Conservation (phyloP, 1,140 invertebrate genomes). For the Nilaparvata lugens region DNA sequence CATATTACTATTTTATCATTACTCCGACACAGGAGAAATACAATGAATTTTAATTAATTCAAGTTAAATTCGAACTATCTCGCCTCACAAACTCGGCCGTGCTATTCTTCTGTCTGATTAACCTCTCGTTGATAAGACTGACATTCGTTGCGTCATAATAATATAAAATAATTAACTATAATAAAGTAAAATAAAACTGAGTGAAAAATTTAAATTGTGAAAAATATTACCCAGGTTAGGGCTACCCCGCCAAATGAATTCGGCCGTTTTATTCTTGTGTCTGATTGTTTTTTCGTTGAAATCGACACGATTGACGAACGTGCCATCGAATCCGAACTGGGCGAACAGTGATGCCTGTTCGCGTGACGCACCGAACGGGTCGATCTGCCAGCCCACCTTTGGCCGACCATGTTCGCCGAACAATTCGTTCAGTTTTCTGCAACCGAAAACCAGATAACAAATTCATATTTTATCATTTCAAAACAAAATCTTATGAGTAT, state of each 20-base stretch:
- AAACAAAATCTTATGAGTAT: too few relatives aligned
- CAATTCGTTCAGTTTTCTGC: constrained; percentile 46
- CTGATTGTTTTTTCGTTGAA: constrained; percentile 59
- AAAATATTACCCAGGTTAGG: background rate
- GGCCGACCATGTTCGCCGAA: constrained; percentile 56
- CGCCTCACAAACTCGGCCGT: too few relatives aligned
- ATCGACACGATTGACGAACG: constrained; percentile 66
- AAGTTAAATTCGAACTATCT: too few relatives aligned
- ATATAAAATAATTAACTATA: too few relatives aligned
- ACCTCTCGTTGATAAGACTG: too few relatives aligned
- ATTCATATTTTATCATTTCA: too few relatives aligned
- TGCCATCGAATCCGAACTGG: constrained; percentile 59
- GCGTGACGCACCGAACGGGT: constrained; percentile 63
- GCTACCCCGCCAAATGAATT: constrained; percentile 67
- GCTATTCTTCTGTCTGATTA: too few relatives aligned
- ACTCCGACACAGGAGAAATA: too few relatives aligned
- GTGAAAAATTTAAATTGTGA: constrained; percentile 31
- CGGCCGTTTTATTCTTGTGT: constrained; percentile 52
- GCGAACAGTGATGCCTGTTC: constrained; percentile 61
- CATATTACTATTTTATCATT: too few relatives aligned
- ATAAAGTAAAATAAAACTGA: too few relatives aligned
- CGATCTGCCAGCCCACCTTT: constrained; percentile 63
- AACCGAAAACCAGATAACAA: background rate
- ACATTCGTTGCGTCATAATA: too few relatives aligned
- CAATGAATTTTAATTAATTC: too few relatives aligned